These are phyloP conservation scores for Telmatochromis sp. DNA, from an alignment of 2,113 vertebrate genomes.

Conservation along the genomic window DNA sequence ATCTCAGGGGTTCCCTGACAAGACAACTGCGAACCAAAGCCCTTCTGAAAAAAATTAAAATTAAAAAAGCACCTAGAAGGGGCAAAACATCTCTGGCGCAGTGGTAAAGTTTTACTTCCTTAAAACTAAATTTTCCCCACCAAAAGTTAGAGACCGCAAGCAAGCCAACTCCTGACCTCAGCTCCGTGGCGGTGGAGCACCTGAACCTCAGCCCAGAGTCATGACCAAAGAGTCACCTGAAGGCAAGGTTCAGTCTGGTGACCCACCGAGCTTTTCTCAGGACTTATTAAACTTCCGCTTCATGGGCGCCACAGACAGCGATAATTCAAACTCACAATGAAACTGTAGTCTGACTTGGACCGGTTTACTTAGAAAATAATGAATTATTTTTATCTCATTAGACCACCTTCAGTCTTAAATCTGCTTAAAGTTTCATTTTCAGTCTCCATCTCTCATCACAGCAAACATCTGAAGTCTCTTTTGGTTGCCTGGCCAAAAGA, in stretches of 20 bases:
- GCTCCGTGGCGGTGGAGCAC: background rate
- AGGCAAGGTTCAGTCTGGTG: background rate
- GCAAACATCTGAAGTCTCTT: background rate
- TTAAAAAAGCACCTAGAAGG: background rate
- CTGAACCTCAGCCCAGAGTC: background rate
- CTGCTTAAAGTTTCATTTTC: background rate
- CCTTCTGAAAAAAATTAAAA: background rate
- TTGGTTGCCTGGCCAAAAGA: background rate
- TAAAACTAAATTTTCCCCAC: conserved; percentile 12
- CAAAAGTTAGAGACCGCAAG: background rate
- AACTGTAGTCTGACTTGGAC: background rate
- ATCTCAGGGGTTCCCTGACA: conserved; percentile 44
- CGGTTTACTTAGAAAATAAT: background rate
- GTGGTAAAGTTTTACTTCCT: background rate
- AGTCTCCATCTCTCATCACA: background rate
- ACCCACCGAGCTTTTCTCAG: background rate
- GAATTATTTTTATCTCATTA: background rate
- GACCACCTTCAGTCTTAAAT: background rate
- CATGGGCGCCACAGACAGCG: background rate
- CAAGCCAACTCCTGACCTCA: background rate
- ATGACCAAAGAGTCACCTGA: background rate
- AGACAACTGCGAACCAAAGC: conserved; percentile 45
- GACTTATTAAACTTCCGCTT: background rate
- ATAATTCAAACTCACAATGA: conserved; percentile 13
- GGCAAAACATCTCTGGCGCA: conserved; percentile 14